phyloP scores from a whole-genome alignment of 2,888 invertebrate species.

The Ichneumon xanthorius region DNA sequence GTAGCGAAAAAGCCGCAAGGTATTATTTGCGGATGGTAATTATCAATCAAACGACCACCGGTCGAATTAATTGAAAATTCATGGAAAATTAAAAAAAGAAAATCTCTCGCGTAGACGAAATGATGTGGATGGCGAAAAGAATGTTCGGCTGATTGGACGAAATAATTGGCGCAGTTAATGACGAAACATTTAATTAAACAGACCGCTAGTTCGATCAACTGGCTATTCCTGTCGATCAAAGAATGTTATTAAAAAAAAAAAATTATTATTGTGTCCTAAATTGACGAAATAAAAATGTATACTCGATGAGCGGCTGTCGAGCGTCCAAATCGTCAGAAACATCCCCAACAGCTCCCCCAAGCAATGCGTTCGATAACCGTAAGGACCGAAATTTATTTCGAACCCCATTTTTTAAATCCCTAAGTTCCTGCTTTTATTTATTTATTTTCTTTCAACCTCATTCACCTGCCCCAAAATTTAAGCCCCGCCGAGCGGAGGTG shows the following conservation, averaged over 20 bases:
- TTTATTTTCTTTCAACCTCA: background rate
- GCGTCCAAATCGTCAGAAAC: background rate
- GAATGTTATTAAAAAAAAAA: too few species aligned
- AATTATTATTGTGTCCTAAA: too few species aligned
- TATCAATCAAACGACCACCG: background rate
- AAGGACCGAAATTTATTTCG: background rate
- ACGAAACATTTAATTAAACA: too few species aligned
- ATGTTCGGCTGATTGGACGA: too few species aligned
- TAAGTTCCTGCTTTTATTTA: background rate
- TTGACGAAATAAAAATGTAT: background rate
- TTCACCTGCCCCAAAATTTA: slow-evolving; percentile 17
- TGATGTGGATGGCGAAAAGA: too few species aligned
- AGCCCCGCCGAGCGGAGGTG: background rate
- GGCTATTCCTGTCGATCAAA: too few species aligned
- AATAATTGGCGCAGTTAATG: too few species aligned
- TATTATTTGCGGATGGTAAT: background rate
- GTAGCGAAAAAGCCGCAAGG: background rate
- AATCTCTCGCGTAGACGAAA: too few species aligned
- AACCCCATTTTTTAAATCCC: slow-evolving; percentile 1
- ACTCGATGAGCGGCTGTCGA: background rate
- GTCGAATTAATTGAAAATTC: too few species aligned
- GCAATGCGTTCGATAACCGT: background rate
- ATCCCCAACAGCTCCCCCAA: background rate
- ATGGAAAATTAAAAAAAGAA: too few species aligned
- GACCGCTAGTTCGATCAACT: too few species aligned